Evolutionary conservation across 1,140 invertebrate species (phyloP), one percentile per base, ranked within the genome.

Genomic region (Drosophila bifasciata): DNA sequence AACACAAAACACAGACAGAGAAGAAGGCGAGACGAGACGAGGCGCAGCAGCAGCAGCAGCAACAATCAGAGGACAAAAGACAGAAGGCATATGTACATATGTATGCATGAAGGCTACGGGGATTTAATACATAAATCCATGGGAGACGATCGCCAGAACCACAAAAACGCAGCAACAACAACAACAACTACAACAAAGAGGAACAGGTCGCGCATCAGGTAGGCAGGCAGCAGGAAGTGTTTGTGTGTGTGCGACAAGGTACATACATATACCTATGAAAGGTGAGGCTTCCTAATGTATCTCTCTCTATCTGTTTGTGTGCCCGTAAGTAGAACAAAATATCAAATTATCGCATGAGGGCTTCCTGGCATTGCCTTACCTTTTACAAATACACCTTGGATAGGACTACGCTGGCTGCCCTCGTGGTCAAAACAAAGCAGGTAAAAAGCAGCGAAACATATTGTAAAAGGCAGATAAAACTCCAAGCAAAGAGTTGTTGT

Each of bases 121-220:
- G 61, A 83, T 67, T 67, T 75, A 53, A 36, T 75, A 63, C 66
- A 64, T 78, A 74, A 79, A 66, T 79, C 80, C 69, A 76, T 72
- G 76, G 71, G 64, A 67, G 71, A 69, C 51, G 80, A 85, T 84
- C 81, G 62, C 52, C 64, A 66, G 67, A 51, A 44, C 59, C 48
- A 44, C 50, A 63, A 56, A 44, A 50, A 73, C 46, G 63, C 76
- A 59, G 61, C 55, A 75, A 39, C 44, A 75, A 79, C 70, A 79
- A 36, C 56, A 51, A 45, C 55, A 69, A 41, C 32, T 15, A 58
- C 32, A 36, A 13, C 11, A 9, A 13, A 13, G 32, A 36, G 4
- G 32, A 36, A 36, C 32, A 36, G 32, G 32, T 36, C 32, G 32
- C 32, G 32, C 32, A 36, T 11, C 32, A 36, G 32, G 32, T 36